Base-by-base conservation (phyloP, 2,797 vertebrate genomes). In the Sebastolobus altivelis region DNA sequence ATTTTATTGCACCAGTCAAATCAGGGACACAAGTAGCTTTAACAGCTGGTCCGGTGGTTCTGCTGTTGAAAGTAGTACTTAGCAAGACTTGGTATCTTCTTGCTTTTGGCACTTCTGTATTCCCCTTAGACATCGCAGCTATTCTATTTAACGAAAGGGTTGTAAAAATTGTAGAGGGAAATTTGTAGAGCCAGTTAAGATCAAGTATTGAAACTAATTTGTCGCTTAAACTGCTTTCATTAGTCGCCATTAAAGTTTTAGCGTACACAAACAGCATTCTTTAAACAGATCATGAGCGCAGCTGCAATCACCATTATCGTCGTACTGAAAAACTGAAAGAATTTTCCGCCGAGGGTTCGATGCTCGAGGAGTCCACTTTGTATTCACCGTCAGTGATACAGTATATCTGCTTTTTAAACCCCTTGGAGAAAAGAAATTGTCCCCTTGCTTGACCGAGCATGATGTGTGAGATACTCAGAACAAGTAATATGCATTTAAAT, bases 401-500 rank as follows among this genome's bases (percentile, higher is more conserved):
- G 89, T 93, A 86, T 85, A 92, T 93, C 89, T 89, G 89, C 89
- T 90, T 93, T 90, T 93, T 91, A 93, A 94, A 86, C 79, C 87
- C 86, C 87, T 82, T 35, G 70, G 85, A 90, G 90, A 92, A 92
- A 92, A 92, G 89, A 92, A 93, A 94, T 93, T 88, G 91, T 88
- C 89, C 92, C 92, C 86, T 93, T 93, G 92, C 92, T 94, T 93
- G 93, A 92, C 93, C 94, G 91, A 94, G 94, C 92, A 89, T 93
- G 94, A 93, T 94, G 92, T 86, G 91, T 81, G 89, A 91, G 92
- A 93, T 94, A 93, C 89, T 91, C 89, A 71, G 89, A 93, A 93
- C 90, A 93, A 94, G 93, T 94, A 92, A 93, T 94, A 94, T 94
- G 93, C 92, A 94, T 94, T 95, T 95, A 93, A 94, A 94, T 94